A percentile compares a stretch with the other conserved stretches of the same genome.
These are phyloP conservation scores for Autographa gamma DNA, from an alignment of 2,888 invertebrate genomes.

Conservation along the genomic window DNA sequence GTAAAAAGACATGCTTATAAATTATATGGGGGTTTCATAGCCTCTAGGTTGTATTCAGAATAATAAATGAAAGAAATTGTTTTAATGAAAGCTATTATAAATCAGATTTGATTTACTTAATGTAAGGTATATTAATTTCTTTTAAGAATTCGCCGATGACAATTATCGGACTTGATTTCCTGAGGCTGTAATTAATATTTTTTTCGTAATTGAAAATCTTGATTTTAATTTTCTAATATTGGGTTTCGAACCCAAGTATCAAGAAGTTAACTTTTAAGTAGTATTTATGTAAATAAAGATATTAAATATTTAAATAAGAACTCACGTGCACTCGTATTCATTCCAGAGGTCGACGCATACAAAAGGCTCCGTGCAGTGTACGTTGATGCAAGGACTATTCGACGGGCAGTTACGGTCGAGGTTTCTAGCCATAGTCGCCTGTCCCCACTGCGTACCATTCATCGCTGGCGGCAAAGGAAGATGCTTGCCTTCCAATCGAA, in stretches of 20 bases:
- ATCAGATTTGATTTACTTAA: constrained; percentile 6
- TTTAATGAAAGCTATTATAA: background rate
- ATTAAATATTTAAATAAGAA: constrained; percentile 66
- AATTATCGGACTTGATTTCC: background rate
- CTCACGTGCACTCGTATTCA: constrained; percentile 99
- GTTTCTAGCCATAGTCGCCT: constrained; percentile 97
- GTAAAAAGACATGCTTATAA: constrained; percentile 40
- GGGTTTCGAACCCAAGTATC: constrained; percentile 1
- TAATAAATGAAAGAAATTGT: constrained; percentile 2
- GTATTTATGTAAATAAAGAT: background rate
- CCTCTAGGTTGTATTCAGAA: constrained; percentile 13
- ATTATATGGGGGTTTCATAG: constrained; percentile 29
- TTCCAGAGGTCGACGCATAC: constrained; percentile 99
- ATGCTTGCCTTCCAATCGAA: constrained; percentile 97
- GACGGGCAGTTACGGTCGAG: constrained; percentile 97
- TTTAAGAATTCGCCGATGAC: constrained; percentile 1
- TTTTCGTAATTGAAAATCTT: background rate
- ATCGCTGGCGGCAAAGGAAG: constrained; percentile 97
- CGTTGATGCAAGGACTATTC: constrained; percentile 98
- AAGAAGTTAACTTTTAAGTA: background rate
- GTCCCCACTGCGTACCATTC: constrained; percentile 98
- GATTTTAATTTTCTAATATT: background rate
- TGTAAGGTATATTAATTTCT: background rate
- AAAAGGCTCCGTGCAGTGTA: constrained; percentile 97
- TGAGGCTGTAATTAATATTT: background rate